Percentiles rank a stretch among this genome's conserved stretches.
phyloP scores from a whole-genome alignment of 2,113 vertebrate species.

The Diadophis punctatus region DNA sequence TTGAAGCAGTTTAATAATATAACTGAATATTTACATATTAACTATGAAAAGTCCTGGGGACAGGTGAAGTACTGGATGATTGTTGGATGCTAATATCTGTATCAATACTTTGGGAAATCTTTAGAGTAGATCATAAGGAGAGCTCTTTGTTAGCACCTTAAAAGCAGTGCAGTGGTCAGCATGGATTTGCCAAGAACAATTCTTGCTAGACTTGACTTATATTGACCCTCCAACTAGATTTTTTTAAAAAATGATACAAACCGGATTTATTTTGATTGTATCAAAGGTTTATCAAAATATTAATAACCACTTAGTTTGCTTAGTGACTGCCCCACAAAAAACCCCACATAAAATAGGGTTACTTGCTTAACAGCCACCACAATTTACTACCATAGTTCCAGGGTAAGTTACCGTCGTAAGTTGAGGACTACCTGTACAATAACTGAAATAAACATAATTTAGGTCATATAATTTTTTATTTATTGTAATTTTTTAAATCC shows the following conservation, averaged over 20 bases:
- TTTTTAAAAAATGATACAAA: background rate
- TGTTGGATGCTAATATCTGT: background rate
- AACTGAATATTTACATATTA: background rate
- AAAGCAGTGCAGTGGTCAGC: background rate
- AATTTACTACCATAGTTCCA: background rate
- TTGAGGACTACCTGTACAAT: background rate
- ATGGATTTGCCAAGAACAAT: background rate
- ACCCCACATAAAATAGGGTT: background rate
- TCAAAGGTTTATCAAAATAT: background rate
- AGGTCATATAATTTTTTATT: background rate
- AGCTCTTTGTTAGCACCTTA: background rate
- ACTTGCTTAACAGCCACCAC: background rate
- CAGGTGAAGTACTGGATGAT: background rate
- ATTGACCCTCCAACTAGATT: background rate
- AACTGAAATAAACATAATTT: background rate
- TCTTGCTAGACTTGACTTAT: background rate
- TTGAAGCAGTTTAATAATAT: background rate
- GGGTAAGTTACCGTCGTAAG: background rate
- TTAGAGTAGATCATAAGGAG: background rate
- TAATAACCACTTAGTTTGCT: background rate
- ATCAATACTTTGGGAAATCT: background rate
- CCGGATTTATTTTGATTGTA: background rate
- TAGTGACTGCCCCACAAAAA: background rate
- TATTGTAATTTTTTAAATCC: background rate
- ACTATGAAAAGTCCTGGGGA: background rate